These are phyloP conservation scores for Tribolium castaneum DNA, from an alignment of 1,140 invertebrate species.

Conservation along the genomic window DNA sequence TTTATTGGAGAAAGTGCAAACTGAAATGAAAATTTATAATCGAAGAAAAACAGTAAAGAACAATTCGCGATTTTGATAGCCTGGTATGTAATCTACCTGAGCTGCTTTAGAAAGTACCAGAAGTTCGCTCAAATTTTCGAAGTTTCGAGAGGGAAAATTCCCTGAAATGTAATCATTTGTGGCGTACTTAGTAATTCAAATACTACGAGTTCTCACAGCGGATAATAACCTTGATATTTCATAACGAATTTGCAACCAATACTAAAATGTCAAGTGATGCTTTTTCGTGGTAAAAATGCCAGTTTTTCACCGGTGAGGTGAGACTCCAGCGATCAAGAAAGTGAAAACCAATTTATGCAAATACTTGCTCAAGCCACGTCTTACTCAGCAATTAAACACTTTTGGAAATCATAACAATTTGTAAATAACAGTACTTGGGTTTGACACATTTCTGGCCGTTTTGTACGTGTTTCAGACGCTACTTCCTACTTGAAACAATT, in stretches of 20 bases:
- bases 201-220: neutral
- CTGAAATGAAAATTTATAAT: constrained; percentile 13
- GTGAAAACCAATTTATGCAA: constrained; percentile 7
- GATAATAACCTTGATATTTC: constrained; percentile 25
- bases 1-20: constrained; percentile 23
- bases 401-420: neutral
- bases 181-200: constrained; percentile 8
- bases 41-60: constrained; percentile 7
- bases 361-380: neutral
- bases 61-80: constrained; percentile 17
- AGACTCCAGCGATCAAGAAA: neutral
- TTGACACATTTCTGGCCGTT: neutral
- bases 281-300: constrained; percentile 9
- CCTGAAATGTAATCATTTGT: constrained; percentile 7
- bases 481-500: neutral
- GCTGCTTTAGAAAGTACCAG: neutral
- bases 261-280: constrained; percentile 28
- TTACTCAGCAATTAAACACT: neutral
- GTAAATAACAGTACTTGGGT: neutral
- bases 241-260: constrained; percentile 21
- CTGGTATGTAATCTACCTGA: neutral
- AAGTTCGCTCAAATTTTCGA: too few relatives aligned
- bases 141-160: neutral
- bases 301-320: neutral
- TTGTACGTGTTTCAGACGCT: neutral